phyloP scores from a whole-genome alignment of 2,888 invertebrate genomes.

The Parasteatoda lunata region DNA sequence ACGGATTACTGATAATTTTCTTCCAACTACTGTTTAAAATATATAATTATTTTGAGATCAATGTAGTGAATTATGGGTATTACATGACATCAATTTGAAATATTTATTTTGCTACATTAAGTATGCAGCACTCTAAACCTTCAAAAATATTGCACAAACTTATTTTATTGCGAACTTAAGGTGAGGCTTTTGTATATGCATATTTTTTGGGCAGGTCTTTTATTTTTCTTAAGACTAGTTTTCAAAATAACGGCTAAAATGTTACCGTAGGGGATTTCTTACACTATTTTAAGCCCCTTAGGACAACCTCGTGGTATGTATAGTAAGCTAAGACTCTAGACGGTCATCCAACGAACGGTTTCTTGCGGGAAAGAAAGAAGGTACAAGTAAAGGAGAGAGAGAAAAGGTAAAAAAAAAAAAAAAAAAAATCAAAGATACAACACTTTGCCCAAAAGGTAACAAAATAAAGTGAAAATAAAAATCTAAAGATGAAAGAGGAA shows the following conservation, averaged over 20 bases:
- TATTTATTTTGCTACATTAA: too few species aligned
- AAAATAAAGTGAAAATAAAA: constrained; percentile 38
- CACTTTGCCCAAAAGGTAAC: constrained; percentile 52
- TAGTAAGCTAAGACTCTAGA: constrained; percentile 21
- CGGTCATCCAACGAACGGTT: constrained; percentile 40
- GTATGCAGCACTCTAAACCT: too few species aligned
- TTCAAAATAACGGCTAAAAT: constrained; percentile 19
- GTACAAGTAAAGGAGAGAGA: constrained; percentile 11
- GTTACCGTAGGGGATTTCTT: constrained; percentile 30
- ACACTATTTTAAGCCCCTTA: constrained; percentile 12
- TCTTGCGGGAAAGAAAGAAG: constrained; percentile 32
- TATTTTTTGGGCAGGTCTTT: neutral
- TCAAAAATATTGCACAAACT: too few species aligned
- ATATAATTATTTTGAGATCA: too few species aligned
- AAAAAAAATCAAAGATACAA: constrained; percentile 52
- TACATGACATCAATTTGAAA: too few species aligned
- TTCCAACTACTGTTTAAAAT: too few species aligned
- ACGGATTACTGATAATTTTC: too few species aligned
- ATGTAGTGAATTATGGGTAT: too few species aligned
- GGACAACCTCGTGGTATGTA: constrained; percentile 25
- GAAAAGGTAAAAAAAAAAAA: neutral
- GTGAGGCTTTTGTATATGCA: neutral
- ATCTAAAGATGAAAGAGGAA: constrained; percentile 43
- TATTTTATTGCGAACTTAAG: neutral
- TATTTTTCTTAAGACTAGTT: neutral